phyloP scores from a whole-genome alignment of 2,113 vertebrate species.

The Apteryx owenii region DNA sequence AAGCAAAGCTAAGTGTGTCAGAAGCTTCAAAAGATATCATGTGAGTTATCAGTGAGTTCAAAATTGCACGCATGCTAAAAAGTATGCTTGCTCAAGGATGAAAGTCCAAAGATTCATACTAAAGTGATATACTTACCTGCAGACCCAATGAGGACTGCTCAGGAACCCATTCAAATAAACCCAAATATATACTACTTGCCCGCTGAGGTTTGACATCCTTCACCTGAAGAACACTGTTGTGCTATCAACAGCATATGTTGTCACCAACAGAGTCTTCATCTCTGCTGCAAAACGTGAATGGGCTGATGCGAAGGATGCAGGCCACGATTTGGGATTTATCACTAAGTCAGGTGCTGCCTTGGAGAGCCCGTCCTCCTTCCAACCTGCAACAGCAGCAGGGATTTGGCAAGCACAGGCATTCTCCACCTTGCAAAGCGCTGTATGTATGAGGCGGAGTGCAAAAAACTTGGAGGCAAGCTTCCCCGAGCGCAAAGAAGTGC shows the following conservation, averaged over 20 bases:
- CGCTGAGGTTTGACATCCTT: background rate
- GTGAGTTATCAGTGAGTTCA: background rate
- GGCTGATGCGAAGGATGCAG: background rate
- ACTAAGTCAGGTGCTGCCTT: background rate
- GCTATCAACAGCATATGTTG: background rate
- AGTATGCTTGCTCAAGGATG: background rate
- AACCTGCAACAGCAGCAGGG: background rate
- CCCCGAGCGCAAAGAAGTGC: background rate
- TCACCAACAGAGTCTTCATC: background rate
- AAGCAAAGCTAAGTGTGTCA: background rate
- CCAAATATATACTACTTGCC: background rate
- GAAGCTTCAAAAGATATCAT: background rate
- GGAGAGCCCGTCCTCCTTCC: background rate
- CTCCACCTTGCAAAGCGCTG: background rate
- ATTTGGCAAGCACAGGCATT: background rate
- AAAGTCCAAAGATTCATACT: background rate
- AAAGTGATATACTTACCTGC: background rate
- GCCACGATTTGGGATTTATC: background rate
- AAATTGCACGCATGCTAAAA: background rate
- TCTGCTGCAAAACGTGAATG: background rate
- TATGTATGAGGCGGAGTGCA: background rate
- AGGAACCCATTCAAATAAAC: background rate
- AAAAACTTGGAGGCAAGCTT: background rate
- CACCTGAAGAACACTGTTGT: background rate
- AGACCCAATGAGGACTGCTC: background rate